A percentile compares a stretch with the other conserved stretches of the same genome.
phyloP scores from a whole-genome alignment of 2,888 invertebrate species.

The Orthosia cruda region DNA sequence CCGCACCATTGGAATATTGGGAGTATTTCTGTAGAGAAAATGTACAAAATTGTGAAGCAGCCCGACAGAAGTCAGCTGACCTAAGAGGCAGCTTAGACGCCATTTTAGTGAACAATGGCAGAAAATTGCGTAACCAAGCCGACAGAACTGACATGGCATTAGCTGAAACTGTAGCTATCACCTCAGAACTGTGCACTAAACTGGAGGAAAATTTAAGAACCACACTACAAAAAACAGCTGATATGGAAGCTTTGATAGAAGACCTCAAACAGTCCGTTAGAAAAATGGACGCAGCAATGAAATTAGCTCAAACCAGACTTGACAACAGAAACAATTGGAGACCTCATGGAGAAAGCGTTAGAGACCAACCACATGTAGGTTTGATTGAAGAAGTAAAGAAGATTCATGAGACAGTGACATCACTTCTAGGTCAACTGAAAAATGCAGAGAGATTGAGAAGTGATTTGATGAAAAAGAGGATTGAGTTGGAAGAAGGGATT shows the following conservation, averaged over 20 bases:
- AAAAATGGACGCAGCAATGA: constrained; percentile 96
- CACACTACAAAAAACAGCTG: constrained; percentile 92
- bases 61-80: constrained; percentile 93
- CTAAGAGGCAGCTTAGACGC: too few species aligned
- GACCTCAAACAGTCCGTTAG: too few species aligned
- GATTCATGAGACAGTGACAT: constrained; percentile 93
- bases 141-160: constrained; percentile 86
- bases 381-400: constrained; percentile 94
- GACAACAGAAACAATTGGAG: constrained; percentile 94
- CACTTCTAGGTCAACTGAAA: constrained; percentile 81
- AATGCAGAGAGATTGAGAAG: constrained; percentile 5
- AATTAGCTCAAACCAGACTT: constrained; percentile 97
- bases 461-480: constrained; percentile 92
- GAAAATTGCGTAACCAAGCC: too few species aligned
- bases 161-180: constrained; percentile 94
- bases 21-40: constrained; percentile 96
- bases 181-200: constrained; percentile 94
- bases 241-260: too few species aligned
- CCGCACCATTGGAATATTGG: constrained; percentile 93
- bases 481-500: constrained; percentile 93
- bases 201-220: constrained; percentile 83
- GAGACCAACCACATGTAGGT: constrained; percentile 96
- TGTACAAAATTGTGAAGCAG: constrained; percentile 94
- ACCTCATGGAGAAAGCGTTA: constrained; percentile 96
- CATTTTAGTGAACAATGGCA: too few species aligned